Evolutionary conservation across 2,888 invertebrate species (phyloP).

Genomic region (Mayetiola destructor): DNA sequence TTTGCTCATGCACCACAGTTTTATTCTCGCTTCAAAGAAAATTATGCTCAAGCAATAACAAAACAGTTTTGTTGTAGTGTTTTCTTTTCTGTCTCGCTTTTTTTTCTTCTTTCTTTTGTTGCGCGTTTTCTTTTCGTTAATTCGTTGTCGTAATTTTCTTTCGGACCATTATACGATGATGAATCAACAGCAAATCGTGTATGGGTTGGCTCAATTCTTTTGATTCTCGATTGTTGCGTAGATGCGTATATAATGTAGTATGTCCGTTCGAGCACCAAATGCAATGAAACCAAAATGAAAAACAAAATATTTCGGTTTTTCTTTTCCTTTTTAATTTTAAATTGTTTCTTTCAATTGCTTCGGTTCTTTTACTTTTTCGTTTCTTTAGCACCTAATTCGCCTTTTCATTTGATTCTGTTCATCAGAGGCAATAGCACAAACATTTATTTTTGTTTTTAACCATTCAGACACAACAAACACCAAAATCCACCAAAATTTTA

Average conservation of each 20-base stretch:
- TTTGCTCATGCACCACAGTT: conserved; percentile 6
- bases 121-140: no score
- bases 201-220: not conserved
- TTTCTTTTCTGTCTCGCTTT: no score
- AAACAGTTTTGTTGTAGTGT: no score
- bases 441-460: no score
- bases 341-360: not conserved
- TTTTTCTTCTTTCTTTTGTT: no score
- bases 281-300: no score
- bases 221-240: conserved; percentile 5
- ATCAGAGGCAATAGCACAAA: not conserved
- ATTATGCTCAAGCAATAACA: no score
- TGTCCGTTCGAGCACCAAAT: not conserved
- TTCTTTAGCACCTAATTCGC: not conserved
- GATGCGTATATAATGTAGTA: not conserved
- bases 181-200: conserved; percentile 4
- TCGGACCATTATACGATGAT: no score
- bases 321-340: not conserved
- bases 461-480: no score
- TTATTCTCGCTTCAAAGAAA: no score
- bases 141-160: no score
- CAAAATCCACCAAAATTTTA: no score
- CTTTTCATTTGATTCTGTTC: not conserved
- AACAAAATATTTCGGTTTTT: not conserved
- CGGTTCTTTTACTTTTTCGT: not conserved